Evolutionary conservation across 2,888 invertebrate species (phyloP), one percentile per base, ranked within the genome.

Genomic region (Lasioglossum pauxillum): DNA sequence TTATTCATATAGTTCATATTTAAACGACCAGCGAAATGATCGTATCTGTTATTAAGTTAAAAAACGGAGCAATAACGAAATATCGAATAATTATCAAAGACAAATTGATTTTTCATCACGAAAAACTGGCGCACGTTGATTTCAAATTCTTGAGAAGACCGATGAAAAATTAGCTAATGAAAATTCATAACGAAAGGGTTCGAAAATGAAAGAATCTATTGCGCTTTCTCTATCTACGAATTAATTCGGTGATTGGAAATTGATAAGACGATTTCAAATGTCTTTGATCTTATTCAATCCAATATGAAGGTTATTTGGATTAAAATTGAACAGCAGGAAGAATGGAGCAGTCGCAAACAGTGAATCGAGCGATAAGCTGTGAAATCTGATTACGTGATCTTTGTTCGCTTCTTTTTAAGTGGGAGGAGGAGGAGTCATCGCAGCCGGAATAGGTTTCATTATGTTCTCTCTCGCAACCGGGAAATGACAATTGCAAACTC

Each of bases 391-490:
- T 69, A 64, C 78, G 69, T 69, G 85, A 77, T 75, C 82, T 83
- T 77, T 75, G 46, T 72, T 44, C 57, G 73, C 49, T 76, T n/a
- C 77, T 57, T 31, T 69, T 46, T 27, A 75, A 67, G 75, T 67
- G 64, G 64, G 76, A 76, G 64, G 44, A 76, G 64, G 44, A 35
- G 57, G 74, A 80, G 41, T 82, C 27, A 80, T 83, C 75, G 67
- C 53, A 35, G 72, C 80, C 89, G 88, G 88, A 88, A 89, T 78
- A 82, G 38, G 64, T n/a, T 78, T 71, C 79, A 83, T 89, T 88
- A 85, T 88, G 74, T 86, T 83, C 78, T 77, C 82, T 80, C 81
- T 78, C 53, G 10, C 69, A 76, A 81, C 80, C 80, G 79, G 82
- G 88, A 89, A 90, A 87, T 80, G 90, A 85, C 82, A 81, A 83